A percentile compares a stretch with the other conserved stretches of the same genome.
Conservation (phyloP, 2,888 invertebrate species). For the Oscheius sp. region DNA sequence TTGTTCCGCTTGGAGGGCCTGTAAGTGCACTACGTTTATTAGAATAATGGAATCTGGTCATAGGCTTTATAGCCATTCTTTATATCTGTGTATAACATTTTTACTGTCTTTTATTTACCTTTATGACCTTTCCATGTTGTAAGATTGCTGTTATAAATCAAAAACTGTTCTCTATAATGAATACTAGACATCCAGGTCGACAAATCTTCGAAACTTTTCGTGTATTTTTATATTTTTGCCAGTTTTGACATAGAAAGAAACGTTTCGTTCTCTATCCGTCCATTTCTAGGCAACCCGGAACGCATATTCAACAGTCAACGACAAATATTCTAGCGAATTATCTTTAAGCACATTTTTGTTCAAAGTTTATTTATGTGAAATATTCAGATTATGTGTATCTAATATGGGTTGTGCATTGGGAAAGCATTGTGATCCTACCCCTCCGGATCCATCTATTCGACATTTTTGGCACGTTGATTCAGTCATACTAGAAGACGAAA, state of each 20-base stretch:
- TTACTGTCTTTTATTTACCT: neutral
- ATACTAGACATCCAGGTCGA: no score
- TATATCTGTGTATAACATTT: neutral
- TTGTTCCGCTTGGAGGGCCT: neutral
- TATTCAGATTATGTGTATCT: constrained; percentile 15
- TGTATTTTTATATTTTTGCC: no score
- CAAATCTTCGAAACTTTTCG: no score
- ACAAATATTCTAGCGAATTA: no score
- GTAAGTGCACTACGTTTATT: constrained; percentile 3
- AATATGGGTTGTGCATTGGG: constrained; percentile 64
- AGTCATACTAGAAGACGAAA: constrained; percentile 52
- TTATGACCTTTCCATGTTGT: neutral
- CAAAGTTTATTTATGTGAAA: neutral
- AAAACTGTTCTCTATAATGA: no score
- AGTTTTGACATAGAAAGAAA: no score
- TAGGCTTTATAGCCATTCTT: neutral
- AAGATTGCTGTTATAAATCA: neutral
- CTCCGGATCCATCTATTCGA: constrained; percentile 60
- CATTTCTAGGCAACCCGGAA: no score
- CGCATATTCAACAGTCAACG: no score
- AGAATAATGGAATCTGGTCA: constrained; percentile 3
- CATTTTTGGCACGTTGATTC: constrained; percentile 63
- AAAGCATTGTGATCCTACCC: constrained; percentile 61
- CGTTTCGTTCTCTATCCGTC: no score
- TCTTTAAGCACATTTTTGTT: neutral